Evolutionary conservation across 2,888 invertebrate genomes (phyloP), one percentile per base, ranked within the genome.

Genomic region (Hypselothyrea guttata): DNA sequence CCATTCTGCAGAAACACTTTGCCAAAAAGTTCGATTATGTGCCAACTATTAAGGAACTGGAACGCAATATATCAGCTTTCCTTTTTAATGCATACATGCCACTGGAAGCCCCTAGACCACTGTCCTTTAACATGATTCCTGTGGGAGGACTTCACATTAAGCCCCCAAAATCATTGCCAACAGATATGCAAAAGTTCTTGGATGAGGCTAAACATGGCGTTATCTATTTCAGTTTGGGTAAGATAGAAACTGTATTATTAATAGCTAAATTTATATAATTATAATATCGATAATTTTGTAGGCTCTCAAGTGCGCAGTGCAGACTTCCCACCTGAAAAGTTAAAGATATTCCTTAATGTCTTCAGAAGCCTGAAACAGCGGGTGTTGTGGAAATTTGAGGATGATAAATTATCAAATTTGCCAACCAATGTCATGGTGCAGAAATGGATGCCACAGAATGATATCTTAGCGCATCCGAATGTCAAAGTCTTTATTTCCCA

Each of bases 121-220:
- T 84, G 0, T 84, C 90, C 0, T 88, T 90, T 1, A 89, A 89
- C 1, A 83, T 91, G 46, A 82, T 92, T 7, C 90, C 91, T 44
- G 90, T 92, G 1, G 92, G 91, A 0, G 92, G 92, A 8, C 71
- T 92, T 4, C 92, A 92, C 54, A 89, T 92, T 15, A 76, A 87
- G 8, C 77, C 79, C 2, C 58, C 82, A 0, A 85, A 89, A 31
- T 46, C 74, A 0, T 47, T 88, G 51, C 82, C 87, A 0, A 27
- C 51, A n/a, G 77, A 88, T 11, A 71, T 91, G 0, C 62, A 90
- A 49, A 57, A 82, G 31, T 90, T 90, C 65, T 51, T 91, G 9
- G 89, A 90, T 51, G 88, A 69, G 5, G 88, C 90, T 0, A 16
- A 38, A 7, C 52, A 70, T 16, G 70, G 64, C 11, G 67, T 44